Percentiles rank a stretch among this genome's conserved stretches.
Evolutionary conservation across 2,797 vertebrate genomes (phyloP).

Genomic region (Pygocentrus nattereri): DNA sequence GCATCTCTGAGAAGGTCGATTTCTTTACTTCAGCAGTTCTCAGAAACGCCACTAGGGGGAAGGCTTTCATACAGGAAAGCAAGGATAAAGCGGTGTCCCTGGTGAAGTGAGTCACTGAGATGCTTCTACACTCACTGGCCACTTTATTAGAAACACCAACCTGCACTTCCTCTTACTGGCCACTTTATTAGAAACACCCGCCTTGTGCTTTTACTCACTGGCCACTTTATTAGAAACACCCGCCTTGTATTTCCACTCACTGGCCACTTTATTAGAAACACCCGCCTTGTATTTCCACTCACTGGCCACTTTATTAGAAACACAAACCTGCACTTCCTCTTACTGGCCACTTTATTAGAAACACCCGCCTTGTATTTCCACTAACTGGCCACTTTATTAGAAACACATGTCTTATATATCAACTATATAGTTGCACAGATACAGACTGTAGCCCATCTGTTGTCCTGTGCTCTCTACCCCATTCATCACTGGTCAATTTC

Average conservation of each 20-base stretch:
- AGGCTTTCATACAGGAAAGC: conserved; percentile 13
- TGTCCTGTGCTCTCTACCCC: too few species aligned
- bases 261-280: not conserved
- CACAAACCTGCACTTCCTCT: not conserved
- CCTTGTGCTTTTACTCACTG: not conserved
- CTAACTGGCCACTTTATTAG: not conserved
- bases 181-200: not conserved
- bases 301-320: conserved; percentile 1
- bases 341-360: not conserved
- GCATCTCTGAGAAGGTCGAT: conserved; percentile 55
- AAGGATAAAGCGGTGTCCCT: not conserved
- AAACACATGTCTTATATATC: not conserved
- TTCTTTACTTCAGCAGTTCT: conserved; percentile 45
- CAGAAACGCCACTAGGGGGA: conserved; percentile 64
- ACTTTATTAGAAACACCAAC: too few species aligned
- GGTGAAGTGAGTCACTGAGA: not conserved
- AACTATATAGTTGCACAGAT: not conserved
- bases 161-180: not conserved
- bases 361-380: not conserved
- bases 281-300: not conserved
- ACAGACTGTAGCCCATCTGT: too few species aligned
- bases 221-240: not conserved
- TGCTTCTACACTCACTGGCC: not conserved
- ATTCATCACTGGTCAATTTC: too few species aligned
- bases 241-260: not conserved